Conservation (phyloP, 2,113 vertebrate genomes). For the Hymenochirus boettgeri region DNA sequence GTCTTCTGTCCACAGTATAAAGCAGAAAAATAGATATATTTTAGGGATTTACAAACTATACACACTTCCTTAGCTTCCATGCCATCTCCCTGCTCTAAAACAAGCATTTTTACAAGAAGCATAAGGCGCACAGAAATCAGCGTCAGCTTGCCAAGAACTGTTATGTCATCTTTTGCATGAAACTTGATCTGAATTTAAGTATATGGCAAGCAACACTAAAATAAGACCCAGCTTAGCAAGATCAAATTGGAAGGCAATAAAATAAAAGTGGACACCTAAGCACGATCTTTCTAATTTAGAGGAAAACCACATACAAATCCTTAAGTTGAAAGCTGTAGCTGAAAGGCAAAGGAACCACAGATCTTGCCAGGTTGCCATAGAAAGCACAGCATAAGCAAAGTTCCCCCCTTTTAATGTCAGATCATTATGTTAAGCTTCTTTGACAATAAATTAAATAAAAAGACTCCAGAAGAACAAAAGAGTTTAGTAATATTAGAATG, state of each 20-base stretch:
- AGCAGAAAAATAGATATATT: no score
- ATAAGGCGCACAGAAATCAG: constrained; percentile 12
- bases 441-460: no score
- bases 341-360: background rate
- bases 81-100: background rate
- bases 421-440: no score
- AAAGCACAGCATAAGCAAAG: no score
- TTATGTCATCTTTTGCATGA: constrained; percentile 35
- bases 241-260: constrained; percentile 31
- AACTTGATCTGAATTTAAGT: constrained; percentile 21
- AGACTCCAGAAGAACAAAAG: no score
- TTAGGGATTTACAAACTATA: no score
- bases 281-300: constrained; percentile 13
- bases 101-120: constrained; percentile 15
- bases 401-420: no score
- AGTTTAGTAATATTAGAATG: no score
- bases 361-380: no score
- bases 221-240: constrained; percentile 3
- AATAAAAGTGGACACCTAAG: constrained; percentile 17
- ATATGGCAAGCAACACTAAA: constrained; percentile 21
- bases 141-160: constrained; percentile 27
- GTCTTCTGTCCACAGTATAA: no score
- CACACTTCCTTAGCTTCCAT: constrained; percentile 2
- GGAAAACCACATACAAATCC: constrained; percentile 19
- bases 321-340: constrained; percentile 5